Percentiles rank a stretch among this genome's conserved stretches.
phyloP scores from a whole-genome alignment of 2,113 vertebrate genomes.

The Ascaphus truei region DNA sequence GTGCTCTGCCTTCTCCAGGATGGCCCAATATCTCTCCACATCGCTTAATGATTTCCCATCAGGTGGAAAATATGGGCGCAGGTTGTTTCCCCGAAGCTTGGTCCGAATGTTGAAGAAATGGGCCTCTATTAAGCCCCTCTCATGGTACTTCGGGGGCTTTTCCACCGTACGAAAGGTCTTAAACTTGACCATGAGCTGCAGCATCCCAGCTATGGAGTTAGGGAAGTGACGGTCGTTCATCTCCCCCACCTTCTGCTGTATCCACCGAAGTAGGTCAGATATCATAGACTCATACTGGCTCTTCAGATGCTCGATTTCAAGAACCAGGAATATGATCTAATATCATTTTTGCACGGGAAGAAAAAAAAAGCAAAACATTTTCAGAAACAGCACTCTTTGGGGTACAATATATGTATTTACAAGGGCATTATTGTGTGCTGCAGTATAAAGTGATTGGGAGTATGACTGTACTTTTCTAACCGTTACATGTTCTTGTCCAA shows the following conservation, averaged over 20 bases:
- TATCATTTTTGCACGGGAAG: too few relatives aligned
- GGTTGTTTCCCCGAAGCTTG: conserved; percentile 74
- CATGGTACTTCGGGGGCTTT: conserved; percentile 84
- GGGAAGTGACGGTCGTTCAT: conserved; percentile 74
- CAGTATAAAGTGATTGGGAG: too few relatives aligned
- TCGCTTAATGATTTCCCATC: conserved; percentile 68
- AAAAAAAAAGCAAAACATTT: too few relatives aligned
- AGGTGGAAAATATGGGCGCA: conserved; percentile 67
- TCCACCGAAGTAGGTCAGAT: conserved; percentile 77
- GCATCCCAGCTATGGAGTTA: conserved; percentile 74
- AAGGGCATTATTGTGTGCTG: neutral
- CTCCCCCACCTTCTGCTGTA: conserved; percentile 69
- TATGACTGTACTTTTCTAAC: too few relatives aligned
- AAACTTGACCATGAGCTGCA: conserved; percentile 71
- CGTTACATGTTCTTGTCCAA: too few relatives aligned
- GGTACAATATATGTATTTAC: too few relatives aligned
- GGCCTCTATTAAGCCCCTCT: conserved; percentile 76
- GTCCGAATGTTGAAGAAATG: conserved; percentile 79
- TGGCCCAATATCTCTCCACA: conserved; percentile 73
- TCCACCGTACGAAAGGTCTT: conserved; percentile 78
- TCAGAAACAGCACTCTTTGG: too few relatives aligned
- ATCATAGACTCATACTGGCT: conserved; percentile 69
- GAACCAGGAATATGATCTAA: conserved; percentile 75
- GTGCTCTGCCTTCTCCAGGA: conserved; percentile 69
- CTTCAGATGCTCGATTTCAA: conserved; percentile 72